A percentile compares a stretch with the other conserved stretches of the same genome.
Evolutionary conservation across 2,113 vertebrate genomes (phyloP).

Genomic region (Psettodes erumei): DNA sequence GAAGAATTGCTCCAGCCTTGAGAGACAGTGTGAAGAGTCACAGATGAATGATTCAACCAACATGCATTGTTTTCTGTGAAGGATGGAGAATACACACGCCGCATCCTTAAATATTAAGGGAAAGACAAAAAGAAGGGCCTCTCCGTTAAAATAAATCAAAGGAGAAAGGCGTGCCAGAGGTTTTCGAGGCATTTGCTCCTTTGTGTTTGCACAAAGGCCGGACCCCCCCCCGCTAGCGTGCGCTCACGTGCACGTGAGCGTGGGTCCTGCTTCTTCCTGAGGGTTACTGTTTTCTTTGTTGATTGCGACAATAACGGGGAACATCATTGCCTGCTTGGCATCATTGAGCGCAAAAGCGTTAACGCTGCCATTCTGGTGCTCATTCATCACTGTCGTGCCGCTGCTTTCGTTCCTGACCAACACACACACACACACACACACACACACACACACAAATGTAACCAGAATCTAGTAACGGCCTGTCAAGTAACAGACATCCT

Average conservation of each 20-base stretch:
- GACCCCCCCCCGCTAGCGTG: not conserved
- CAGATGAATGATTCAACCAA: slow-evolving; percentile 70
- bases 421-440: slow-evolving; percentile 14
- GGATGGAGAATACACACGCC: slow-evolving; percentile 47
- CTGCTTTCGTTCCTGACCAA: slow-evolving; percentile 36
- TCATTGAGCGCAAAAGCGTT: slow-evolving; percentile 51
- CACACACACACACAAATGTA: slow-evolving; percentile 28
- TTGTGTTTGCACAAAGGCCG: not conserved
- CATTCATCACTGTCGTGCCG: slow-evolving; percentile 74
- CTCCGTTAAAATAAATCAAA: slow-evolving; percentile 51
- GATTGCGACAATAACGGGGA: slow-evolving; percentile 68
- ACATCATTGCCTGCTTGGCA: slow-evolving; percentile 62
- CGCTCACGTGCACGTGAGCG: not conserved
- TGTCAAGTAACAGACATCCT: slow-evolving; percentile 63
- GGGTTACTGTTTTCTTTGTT: slow-evolving; percentile 47
- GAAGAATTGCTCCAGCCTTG: slow-evolving; percentile 67
- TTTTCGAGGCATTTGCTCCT: slow-evolving; percentile 21
- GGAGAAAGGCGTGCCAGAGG: slow-evolving; percentile 33
- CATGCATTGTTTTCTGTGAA: slow-evolving; percentile 58
- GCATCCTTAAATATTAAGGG: slow-evolving; percentile 54
- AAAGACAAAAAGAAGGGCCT: slow-evolving; percentile 32
- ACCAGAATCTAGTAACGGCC: slow-evolving; percentile 41
- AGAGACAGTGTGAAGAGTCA: slow-evolving; percentile 67
- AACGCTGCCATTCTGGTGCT: slow-evolving; percentile 53
- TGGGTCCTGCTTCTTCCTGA: slow-evolving; percentile 11